These are phyloP conservation scores for Philonicus albiceps DNA, from an alignment of 2,888 invertebrate genomes.

Conservation along the genomic window DNA sequence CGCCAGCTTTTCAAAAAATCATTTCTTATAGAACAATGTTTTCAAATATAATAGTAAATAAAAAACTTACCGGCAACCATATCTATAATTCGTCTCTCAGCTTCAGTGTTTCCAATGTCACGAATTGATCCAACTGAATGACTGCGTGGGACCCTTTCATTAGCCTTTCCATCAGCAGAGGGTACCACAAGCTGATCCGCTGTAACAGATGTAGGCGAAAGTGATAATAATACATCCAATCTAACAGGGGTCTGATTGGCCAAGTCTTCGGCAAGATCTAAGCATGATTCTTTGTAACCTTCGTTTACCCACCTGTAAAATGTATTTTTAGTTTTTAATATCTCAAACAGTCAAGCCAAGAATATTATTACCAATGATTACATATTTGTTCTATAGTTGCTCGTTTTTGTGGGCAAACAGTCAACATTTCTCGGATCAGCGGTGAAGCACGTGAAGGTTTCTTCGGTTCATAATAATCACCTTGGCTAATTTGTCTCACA, in stretches of 20 bases:
- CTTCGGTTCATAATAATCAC: constrained; percentile 97
- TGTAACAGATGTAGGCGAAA: constrained; percentile 82
- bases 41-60: constrained; percentile 17
- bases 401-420: constrained; percentile 87
- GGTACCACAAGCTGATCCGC: constrained; percentile 78
- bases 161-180: constrained; percentile 65
- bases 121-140: constrained; percentile 79
- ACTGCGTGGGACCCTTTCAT: constrained; percentile 67
- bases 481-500: constrained; percentile 95
- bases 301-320: constrained; percentile 84
- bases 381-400: constrained; percentile 95
- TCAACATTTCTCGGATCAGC: constrained; percentile 92
- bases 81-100: constrained; percentile 77
- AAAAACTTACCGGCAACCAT: constrained; percentile 69
- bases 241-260: constrained; percentile 92
- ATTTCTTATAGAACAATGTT: constrained; percentile 40
- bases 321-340: neutral
- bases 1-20: constrained; percentile 56
- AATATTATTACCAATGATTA: constrained; percentile 76
- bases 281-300: constrained; percentile 80
- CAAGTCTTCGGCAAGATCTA: constrained; percentile 85
- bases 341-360: neutral
- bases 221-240: constrained; percentile 82
- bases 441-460: constrained; percentile 93
- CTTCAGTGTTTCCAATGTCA: constrained; percentile 75